Base-by-base conservation (phyloP, 1,140 invertebrate genomes). In the Apis florea region DNA sequence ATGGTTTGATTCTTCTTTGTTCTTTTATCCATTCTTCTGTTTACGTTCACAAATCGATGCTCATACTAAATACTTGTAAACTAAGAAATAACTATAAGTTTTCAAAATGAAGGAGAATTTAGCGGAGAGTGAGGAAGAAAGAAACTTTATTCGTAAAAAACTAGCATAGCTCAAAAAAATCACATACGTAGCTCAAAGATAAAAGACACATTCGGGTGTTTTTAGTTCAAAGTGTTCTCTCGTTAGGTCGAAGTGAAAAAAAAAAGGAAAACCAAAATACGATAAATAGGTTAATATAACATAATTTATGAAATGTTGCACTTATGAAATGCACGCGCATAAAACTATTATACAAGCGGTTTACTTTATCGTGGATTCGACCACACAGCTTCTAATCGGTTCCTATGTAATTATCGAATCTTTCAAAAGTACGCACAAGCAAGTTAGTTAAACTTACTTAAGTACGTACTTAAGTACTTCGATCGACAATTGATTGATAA, bases 381-480 rank as follows among this genome's bases (percentile, higher is more conserved):
- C 24, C 79, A 81, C 74, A 6, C n/a, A 31, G 74, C 58, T 71
- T 72, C 58, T 78, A 76, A 86, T 84, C 64, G 83, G 86, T 88
- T 87, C 86, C 86, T 88, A 87, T 69, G 69, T 79, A 78, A 78
- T 67, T 40, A 71, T 84, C 53, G 75, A 40, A 86, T 86, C 69
- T 53, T 64, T 78, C 85, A 73, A 61, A n/a, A 82, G 83, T 87
- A 79, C 85, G 86, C 86, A 88, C 86, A 88, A 88, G 67, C 78
- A 75, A 78, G 56, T 8, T 86, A 86, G 84, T 24, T 70, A 76
- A 17, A 70, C 74, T 80, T 54, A n/a, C n/a, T n/a, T n/a, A n/a
- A n/a, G n/a, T n/a, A 31, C 31, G 31, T 58, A 85, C 77, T 58
- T 74, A 83, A 79, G 79, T 61, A 69, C 5, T n/a, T 40, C 31